Base-by-base conservation (phyloP, 2,888 invertebrate species). In the Pegoplata infirma region DNA sequence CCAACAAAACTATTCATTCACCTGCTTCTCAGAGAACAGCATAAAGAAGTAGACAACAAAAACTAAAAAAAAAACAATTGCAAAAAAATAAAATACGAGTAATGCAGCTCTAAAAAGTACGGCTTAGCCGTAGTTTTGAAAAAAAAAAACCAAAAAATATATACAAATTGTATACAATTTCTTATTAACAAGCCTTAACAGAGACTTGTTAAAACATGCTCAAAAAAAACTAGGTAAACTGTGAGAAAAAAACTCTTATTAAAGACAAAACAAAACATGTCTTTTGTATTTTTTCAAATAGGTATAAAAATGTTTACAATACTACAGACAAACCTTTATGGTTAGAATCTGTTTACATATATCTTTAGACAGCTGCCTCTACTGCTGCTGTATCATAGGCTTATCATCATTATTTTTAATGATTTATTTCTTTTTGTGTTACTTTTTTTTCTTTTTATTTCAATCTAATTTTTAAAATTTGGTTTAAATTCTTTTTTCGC, bases 191-290 rank as follows among this genome's bases (percentile, higher is more conserved):
- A 32, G 23, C 21, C 58, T 17, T 16, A 44, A 63, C 36, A 40
- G n/a, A 73, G 73, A n/a, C 67, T 56, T 68, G 77, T 58, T 76
- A n/a, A 68, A 56, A 28, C 68, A 73, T 51, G 58, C 44, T 74
- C 19, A 73, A 47, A 53, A 55, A n/a, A 23, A 58, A 14, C 16
- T 61, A 71, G 5, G 14, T 46, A 58, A 51, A 64, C 53, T 63
- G 68, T 73, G 78, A 78, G 74, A 78, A 78, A 69, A 59, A n/a
- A n/a, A n/a, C n/a, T 64, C 36, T 44, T n/a, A 51, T 40, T 40
- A n/a, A n/a, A 40, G 36, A n/a, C 36, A 40, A 40, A n/a, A 40
- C 36, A 40, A 40, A n/a, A n/a, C n/a, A 40, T 12, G 36, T n/a
- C 32, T 40, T 40, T 40, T 40, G 36, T 40, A 32, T 10, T 32